Conservation (phyloP, 2,888 invertebrate genomes). For the Electrophaes corylata region DNA sequence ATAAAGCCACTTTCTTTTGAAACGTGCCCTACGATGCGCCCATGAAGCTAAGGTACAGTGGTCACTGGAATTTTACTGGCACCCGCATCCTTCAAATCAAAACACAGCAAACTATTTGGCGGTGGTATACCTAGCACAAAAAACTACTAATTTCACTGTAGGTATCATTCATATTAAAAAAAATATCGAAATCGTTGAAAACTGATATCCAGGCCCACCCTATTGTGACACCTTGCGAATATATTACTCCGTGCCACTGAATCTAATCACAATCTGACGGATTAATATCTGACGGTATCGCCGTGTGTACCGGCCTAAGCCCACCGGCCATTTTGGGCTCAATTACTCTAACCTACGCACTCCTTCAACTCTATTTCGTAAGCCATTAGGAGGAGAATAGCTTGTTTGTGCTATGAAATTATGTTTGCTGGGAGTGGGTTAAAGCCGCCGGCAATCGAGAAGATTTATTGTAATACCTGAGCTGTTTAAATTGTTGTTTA, state of each 20-base stretch:
- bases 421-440: conserved; percentile 56
- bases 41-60: too few species aligned
- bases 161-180: not conserved
- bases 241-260: conserved; percentile 81
- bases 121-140: too few species aligned
- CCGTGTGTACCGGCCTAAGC: conserved; percentile 61
- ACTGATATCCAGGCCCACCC: conserved; percentile 23
- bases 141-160: too few species aligned
- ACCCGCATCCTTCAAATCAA: too few species aligned
- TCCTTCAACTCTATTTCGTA: conserved; percentile 28
- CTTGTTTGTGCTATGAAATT: conserved; percentile 31
- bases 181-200: conserved; percentile 45
- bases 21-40: too few species aligned
- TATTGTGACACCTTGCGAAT: conserved; percentile 71
- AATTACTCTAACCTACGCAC: conserved; percentile 30
- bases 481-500: conserved; percentile 75
- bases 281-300: conserved; percentile 75
- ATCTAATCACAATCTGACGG: conserved; percentile 82
- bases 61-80: too few species aligned
- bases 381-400: conserved; percentile 43
- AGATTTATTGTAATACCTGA: conserved; percentile 79
- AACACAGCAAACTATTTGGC: too few species aligned
- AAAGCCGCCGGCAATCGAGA: conserved; percentile 59
- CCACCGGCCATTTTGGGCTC: conserved; percentile 61
- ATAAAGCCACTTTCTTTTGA: too few species aligned